Evolutionary conservation across 2,113 vertebrate species (phyloP), one percentile per base, ranked within the genome.

Genomic region (Sinocyclocheilus anophthalmus): DNA sequence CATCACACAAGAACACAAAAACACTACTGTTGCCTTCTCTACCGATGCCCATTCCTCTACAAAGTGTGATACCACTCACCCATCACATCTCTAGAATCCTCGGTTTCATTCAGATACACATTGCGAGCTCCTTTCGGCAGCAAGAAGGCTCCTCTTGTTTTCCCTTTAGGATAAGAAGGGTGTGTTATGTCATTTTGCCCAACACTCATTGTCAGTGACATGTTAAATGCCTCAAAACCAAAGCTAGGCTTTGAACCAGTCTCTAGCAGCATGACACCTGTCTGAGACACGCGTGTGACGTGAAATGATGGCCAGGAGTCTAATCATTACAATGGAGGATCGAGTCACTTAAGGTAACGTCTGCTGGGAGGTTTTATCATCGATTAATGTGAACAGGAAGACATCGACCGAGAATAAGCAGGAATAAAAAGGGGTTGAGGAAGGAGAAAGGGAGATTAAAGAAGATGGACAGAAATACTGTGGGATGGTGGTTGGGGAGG

Each of bases 71-170:
- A 76, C n/a, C 73, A 97, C 97, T 98, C 95, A 97, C 96, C 96
- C 91, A 98, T 88, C 0, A 93, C 90, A 91, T 95, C 97, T 95
- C 95, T 96, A 94, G 93, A 94, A 75, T 96, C 94, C 87, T 96
- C 96, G 0, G 93, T 96, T 94, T 97, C 96, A 94, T 95, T 96
- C 90, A 98, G 93, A 93, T 94, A 96, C 91, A 98, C 90, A 93
- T 95, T 96, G 88, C 94, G 95, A 89, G 96, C 96, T 96, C 96
- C 96, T 95, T 94, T 97, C 90, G 97, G 96, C 92, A 99, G 92
- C 55, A 92, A 95, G 90, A 99, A 96, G 3, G 94, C 95, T 93
- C 95, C 95, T 95, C 96, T 96, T 3, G 91, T 95, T 92, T 96
- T 97, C 96, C 97, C 97, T 99, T 98, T 86, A 94, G 53, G 96